Conservation (phyloP, 2,797 vertebrate species). For the Acrossocheilus wenchowensis region DNA sequence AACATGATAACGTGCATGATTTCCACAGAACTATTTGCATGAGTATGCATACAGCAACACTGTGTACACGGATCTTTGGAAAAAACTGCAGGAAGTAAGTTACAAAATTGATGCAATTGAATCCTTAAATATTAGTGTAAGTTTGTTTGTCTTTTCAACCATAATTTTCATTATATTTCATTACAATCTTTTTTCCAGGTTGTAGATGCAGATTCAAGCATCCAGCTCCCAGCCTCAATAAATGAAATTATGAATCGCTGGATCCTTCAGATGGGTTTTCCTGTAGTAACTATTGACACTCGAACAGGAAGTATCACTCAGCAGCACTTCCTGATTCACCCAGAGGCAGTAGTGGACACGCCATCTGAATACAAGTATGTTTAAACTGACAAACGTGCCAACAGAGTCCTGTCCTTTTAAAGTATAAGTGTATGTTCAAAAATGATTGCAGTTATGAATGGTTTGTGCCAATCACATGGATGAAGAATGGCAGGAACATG, state of each 20-base stretch:
- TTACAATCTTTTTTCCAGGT: slow-evolving; percentile 73
- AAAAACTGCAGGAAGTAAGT: slow-evolving; percentile 81
- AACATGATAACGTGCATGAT: slow-evolving; percentile 14
- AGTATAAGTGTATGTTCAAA: neutral
- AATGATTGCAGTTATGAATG: slow-evolving; percentile 82
- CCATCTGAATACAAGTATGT: slow-evolving; percentile 85
- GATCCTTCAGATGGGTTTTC: slow-evolving; percentile 95
- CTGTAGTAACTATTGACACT: slow-evolving; percentile 86
- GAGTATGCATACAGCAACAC: slow-evolving; percentile 82
- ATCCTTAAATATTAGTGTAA: neutral
- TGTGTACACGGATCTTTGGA: slow-evolving; percentile 84
- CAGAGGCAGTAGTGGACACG: slow-evolving; percentile 73
- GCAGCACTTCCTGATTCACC: slow-evolving; percentile 87
- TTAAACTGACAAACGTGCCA: neutral
- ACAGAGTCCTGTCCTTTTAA: neutral
- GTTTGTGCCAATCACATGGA: slow-evolving; percentile 85
- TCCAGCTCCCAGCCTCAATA: slow-evolving; percentile 72
- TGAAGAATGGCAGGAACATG: fast-evolving
- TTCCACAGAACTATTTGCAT: slow-evolving; percentile 85
- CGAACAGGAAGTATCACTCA: slow-evolving; percentile 75
- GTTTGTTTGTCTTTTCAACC: neutral
- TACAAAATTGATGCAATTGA: neutral
- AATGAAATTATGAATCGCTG: slow-evolving; percentile 89
- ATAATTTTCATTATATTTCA: neutral
- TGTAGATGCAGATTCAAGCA: fast-evolving